phyloP scores from a whole-genome alignment of 2,797 vertebrate species.

The Phrynocephalus vlangalii region DNA sequence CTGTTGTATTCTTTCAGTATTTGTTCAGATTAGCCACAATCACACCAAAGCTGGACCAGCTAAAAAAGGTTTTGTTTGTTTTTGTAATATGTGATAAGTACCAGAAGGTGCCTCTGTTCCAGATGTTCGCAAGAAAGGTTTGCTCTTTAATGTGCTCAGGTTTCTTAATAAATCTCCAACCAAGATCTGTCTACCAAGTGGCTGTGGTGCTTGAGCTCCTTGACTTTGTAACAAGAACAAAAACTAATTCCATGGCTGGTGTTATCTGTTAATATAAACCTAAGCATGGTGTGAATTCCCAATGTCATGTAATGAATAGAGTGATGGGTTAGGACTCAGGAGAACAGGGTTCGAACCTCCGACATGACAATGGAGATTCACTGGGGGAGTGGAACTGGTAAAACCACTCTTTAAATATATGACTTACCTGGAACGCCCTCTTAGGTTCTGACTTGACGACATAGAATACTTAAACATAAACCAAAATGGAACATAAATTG shows the following conservation, averaged over 20 bases:
- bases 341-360: too few relatives aligned
- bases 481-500: not conserved
- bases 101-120: conserved; percentile 27
- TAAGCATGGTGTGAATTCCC: not conserved
- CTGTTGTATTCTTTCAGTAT: not conserved
- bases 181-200: conserved; percentile 19
- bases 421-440: too few relatives aligned
- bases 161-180: conserved; percentile 63
- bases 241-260: not conserved
- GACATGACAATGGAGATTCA: too few relatives aligned
- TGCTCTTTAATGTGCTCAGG: conserved; percentile 46
- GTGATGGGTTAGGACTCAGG: too few relatives aligned
- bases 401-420: too few relatives aligned
- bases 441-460: too few relatives aligned
- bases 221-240: not conserved
- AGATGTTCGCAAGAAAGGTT: conserved; percentile 35
- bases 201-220: not conserved
- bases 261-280: not conserved
- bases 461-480: too few relatives aligned
- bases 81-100: not conserved
- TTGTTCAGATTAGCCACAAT: not conserved
- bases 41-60: not conserved
- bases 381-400: too few relatives aligned
- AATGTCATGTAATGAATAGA: not conserved
- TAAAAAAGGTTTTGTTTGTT: not conserved